Evolutionary conservation across 2,888 invertebrate genomes (phyloP), one percentile per base, ranked within the genome.

Genomic region (Portevinia maculata): DNA sequence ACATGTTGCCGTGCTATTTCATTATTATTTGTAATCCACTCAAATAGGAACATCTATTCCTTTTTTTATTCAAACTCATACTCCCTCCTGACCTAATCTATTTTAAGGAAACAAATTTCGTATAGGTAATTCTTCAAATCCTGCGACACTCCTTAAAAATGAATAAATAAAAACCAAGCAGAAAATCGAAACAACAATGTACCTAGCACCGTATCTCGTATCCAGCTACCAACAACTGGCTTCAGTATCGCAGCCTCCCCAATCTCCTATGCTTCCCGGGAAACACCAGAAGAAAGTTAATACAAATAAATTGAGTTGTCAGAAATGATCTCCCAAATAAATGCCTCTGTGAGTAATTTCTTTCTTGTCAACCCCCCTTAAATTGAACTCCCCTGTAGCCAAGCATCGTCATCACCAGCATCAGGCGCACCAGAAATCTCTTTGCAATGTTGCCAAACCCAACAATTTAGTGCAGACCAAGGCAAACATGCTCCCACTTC

Each of bases 241-340:
- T 46, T 32, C 52, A 52, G 44, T 30, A 62, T 46, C 48, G 6
- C 32, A 46, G 19, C 15, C 9, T n/a, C n/a, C 30, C 15, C 50
- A 19, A 37, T 9, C 19, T 48, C 76, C 50, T 41, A 17, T 39
- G 69, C 46, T 78, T 65, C 64, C 64, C 71, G 75, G 60, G 70
- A 71, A 84, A 85, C 87, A 87, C 87, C 87, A 89, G 88, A 87
- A 87, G 87, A 88, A 90, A 89, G 90, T 90, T 89, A 89, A 89
- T 89, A 89, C 89, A 90, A 90, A 89, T 89, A 89, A 89, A 89
- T 89, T 90, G 89, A 89, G 89, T 89, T 89, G 89, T 89, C 89
- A 89, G 88, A 89, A 89, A 89, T 89, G 90, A 89, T 89, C 89
- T 89, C 89, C 88, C 88, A 90, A 90, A 89, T 89, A 90, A 90